Evolutionary conservation across 2,113 vertebrate genomes (phyloP), one percentile per base, ranked within the genome.

Genomic region (Phainopepla nitens): DNA sequence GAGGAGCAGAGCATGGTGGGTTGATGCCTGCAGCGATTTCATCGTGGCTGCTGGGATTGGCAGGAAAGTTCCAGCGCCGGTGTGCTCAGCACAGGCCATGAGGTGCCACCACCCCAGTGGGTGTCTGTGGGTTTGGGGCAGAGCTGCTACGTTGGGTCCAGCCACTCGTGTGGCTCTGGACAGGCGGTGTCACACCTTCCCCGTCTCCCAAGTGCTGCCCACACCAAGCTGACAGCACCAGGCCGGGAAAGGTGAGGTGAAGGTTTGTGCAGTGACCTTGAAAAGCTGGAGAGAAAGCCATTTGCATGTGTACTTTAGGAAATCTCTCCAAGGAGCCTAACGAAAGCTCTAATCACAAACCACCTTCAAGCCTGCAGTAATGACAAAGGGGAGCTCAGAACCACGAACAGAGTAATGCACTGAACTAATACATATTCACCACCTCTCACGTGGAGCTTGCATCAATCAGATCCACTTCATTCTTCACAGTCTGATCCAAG

Each of bases 381-480:
- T 83, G 79, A 86, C 79, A 91, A 91, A 80, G 79, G 62, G 54
- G 73, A 95, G 82, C 82, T 94, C 82, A 88, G 83, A 90, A 50
- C 68, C 68, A 16, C 29, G 68, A 92, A 3, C 56, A 36, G 51
- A 13, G 54, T 62, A 51, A 65, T 4, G 64, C 1, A 10, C 72
- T 78, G 85, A 82, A 57, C 66, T 95, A 47, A 91, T 83, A 23
- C 56, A 81, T 86, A 78, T 94, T 94, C 76, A 93, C 88, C 35
- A 15, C 31, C 5, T 10, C 81, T 94, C 64, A 81, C 8, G 3
- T 77, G 82, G 71, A 78, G 47, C 76, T 47, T 83, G 56, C 89
- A 95, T 84, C 91, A 73, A 58, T 78, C 71, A 89, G 76, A 86
- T 68, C 72, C 0, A 1, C 69, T 90, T 93, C 57, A 18, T 82